phyloP scores from a whole-genome alignment of 2,888 invertebrate species.

The Caradrina kadenii region DNA sequence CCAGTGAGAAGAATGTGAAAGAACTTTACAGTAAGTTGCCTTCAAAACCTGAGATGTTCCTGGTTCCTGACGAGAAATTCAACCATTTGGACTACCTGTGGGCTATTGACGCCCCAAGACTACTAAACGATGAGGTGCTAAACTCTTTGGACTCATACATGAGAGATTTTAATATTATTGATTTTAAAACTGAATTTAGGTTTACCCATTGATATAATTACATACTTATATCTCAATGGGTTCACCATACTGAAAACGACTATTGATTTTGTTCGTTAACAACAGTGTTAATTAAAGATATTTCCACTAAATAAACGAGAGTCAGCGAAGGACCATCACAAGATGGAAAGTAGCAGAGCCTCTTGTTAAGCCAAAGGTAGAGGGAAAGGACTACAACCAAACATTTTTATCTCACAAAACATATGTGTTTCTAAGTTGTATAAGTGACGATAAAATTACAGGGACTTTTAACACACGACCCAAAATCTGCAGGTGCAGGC shows the following conservation, averaged over 20 bases:
- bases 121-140: slow-evolving; percentile 90
- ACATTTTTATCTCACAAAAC: neutral
- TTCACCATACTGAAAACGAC: neutral
- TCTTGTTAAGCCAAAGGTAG: fast-evolving
- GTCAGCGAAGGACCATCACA: neutral
- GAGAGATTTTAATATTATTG: slow-evolving; percentile 20
- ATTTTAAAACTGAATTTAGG: slow-evolving; percentile 34
- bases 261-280: slow-evolving; percentile 9
- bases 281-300: slow-evolving; percentile 1
- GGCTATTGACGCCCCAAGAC: slow-evolving; percentile 90
- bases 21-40: slow-evolving; percentile 87
- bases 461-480: too few species aligned
- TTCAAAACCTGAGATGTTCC: slow-evolving; percentile 85
- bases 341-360: neutral
- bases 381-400: neutral
- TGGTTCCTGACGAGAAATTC: slow-evolving; percentile 91
- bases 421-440: neutral
- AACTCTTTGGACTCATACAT: slow-evolving; percentile 67
- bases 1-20: slow-evolving; percentile 91
- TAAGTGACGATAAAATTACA: neutral
- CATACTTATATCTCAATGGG: neutral
- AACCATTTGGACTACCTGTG: slow-evolving; percentile 94
- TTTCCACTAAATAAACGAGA: neutral
- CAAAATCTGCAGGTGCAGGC: neutral
- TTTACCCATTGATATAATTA: neutral